phyloP scores from a whole-genome alignment of 2,113 vertebrate species.

The Xiphophorus couchianus region DNA sequence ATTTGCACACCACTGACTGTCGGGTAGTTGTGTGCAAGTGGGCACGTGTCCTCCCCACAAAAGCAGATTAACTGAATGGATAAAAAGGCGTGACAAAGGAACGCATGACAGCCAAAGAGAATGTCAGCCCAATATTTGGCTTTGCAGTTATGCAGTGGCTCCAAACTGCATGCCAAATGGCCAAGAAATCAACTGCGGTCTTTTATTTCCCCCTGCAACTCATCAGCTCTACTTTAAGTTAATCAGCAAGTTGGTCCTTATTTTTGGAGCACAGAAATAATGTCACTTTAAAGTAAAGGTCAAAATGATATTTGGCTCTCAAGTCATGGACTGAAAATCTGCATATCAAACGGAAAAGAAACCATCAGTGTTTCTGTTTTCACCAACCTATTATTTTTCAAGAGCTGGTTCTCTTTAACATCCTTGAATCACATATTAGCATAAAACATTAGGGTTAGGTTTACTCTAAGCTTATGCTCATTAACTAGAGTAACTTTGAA shows the following conservation, averaged over 20 bases:
- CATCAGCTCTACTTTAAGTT: neutral
- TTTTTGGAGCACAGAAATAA: neutral
- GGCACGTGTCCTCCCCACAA: constrained; percentile 1
- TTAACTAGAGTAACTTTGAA: no score
- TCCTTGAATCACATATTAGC: no score
- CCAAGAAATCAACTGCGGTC: neutral
- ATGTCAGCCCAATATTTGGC: constrained; percentile 5
- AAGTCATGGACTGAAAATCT: neutral
- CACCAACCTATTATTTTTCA: neutral
- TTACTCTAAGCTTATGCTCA: no score
- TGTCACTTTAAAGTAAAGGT: neutral
- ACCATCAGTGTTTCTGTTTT: neutral
- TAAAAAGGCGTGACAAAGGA: constrained; percentile 14
- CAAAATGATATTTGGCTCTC: neutral
- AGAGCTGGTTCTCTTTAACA: neutral
- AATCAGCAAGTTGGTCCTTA: neutral
- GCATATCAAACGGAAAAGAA: neutral
- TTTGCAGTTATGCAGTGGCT: neutral
- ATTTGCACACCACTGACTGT: constrained; percentile 82
- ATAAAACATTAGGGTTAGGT: no score
- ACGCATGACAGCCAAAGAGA: constrained; percentile 9
- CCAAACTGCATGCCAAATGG: neutral
- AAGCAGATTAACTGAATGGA: constrained; percentile 15
- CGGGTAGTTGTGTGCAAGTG: constrained; percentile 28
- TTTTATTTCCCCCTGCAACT: neutral